Conservation (phyloP, 2,113 vertebrate species). For the Mola mola region DNA sequence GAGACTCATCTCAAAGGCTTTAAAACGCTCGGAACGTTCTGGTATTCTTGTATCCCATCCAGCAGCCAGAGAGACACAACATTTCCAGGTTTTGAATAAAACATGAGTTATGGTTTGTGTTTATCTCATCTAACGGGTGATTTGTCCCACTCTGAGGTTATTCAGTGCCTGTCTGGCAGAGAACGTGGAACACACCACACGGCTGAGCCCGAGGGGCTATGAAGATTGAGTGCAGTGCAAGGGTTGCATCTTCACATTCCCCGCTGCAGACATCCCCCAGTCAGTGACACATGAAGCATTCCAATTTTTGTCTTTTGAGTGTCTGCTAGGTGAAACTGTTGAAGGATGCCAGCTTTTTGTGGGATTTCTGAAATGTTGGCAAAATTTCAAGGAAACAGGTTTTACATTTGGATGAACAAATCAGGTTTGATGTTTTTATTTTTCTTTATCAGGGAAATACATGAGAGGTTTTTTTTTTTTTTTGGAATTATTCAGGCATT, state of each 20-base stretch:
- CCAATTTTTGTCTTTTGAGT: not conserved
- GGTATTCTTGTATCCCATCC: not conserved
- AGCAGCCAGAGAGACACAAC: no score
- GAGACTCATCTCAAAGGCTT: not conserved
- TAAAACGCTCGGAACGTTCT: not conserved
- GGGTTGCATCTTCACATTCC: constrained; percentile 13
- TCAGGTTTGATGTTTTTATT: no score
- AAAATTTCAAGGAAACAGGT: no score
- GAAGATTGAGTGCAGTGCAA: constrained; percentile 1
- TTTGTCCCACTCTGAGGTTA: constrained; percentile 21
- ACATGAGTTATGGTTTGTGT: constrained; percentile 13
- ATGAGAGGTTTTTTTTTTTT: no score
- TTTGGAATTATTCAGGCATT: no score
- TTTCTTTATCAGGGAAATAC: no score
- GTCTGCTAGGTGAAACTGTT: not conserved
- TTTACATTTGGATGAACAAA: no score
- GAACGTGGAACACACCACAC: constrained; percentile 1
- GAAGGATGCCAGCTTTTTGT: no score
- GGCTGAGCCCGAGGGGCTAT: constrained; percentile 11
- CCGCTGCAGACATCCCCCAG: constrained; percentile 1
- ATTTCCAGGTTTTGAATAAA: constrained; percentile 23
- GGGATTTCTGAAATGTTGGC: no score
- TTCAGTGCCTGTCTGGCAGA: constrained; percentile 15
- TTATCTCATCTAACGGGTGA: constrained; percentile 25
- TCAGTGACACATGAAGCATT: not conserved